These are phyloP conservation scores for Egretta garzetta DNA, from an alignment of 2,113 vertebrate genomes.

Conservation along the genomic window DNA sequence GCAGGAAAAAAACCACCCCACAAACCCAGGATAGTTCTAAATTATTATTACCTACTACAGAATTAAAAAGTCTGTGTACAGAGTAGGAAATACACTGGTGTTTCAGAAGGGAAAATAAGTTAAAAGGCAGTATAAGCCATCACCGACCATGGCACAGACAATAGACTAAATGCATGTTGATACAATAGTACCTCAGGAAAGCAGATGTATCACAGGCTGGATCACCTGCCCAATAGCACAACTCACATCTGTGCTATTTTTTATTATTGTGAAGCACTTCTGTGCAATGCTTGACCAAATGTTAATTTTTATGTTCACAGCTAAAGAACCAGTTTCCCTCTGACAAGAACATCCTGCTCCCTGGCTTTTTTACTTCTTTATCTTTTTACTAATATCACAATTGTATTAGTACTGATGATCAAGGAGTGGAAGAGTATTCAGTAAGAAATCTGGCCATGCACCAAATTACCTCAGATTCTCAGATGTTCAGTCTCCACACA, in stretches of 20 bases:
- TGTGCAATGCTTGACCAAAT: neutral
- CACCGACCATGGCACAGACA: neutral
- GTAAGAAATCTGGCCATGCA: neutral
- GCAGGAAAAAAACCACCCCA: neutral
- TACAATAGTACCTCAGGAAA: neutral
- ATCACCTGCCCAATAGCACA: neutral
- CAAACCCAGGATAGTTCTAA: neutral
- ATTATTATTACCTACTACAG: neutral
- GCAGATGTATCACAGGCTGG: neutral
- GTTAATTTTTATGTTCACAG: neutral
- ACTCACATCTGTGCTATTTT: neutral
- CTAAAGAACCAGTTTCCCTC: neutral
- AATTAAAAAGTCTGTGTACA: neutral
- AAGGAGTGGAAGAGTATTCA: neutral
- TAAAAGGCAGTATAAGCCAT: too few species aligned
- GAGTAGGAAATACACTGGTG: neutral
- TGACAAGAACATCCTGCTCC: neutral
- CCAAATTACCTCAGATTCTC: neutral
- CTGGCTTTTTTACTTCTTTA: neutral
- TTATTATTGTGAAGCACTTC: neutral
- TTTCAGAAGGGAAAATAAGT: too few species aligned
- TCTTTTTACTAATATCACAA: neutral
- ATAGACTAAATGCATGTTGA: neutral
- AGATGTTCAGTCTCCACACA: neutral
- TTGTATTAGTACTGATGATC: neutral